A percentile compares a stretch with the other conserved stretches of the same genome.
These are phyloP conservation scores for Drosophila pseudotakahashii DNA, from an alignment of 2,888 invertebrate species.

Conservation along the genomic window DNA sequence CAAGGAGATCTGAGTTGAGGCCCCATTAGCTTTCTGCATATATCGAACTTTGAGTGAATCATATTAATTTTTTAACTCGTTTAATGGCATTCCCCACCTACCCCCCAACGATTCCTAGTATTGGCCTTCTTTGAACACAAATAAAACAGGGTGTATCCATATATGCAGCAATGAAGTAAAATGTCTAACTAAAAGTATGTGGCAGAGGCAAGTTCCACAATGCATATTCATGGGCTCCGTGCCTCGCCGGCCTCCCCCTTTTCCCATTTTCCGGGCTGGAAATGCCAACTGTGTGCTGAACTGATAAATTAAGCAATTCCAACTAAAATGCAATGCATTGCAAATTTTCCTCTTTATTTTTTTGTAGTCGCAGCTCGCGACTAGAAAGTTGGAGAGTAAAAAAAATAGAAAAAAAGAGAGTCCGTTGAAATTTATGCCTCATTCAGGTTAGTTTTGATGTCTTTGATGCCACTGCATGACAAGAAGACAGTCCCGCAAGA, in stretches of 20 bases:
- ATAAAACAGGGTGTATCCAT: slow-evolving; percentile 12
- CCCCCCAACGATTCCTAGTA: slow-evolving; percentile 1
- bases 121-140: slow-evolving; percentile 23
- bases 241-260: slow-evolving; percentile 16
- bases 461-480: slow-evolving; percentile 69
- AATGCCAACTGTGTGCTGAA: slow-evolving; percentile 75
- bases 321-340: slow-evolving; percentile 70
- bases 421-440: slow-evolving; percentile 66
- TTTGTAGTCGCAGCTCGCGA: slow-evolving; percentile 41
- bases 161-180: slow-evolving; percentile 41
- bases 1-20: not conserved
- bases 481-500: slow-evolving; percentile 14
- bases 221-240: slow-evolving; percentile 45
- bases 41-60: slow-evolving; percentile 2
- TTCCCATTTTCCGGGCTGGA: slow-evolving; percentile 34
- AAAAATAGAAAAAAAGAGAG: slow-evolving; percentile 12
- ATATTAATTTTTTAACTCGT: slow-evolving; percentile 15
- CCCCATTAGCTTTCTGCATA: slow-evolving; percentile 5
- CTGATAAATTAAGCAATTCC: slow-evolving; percentile 76
- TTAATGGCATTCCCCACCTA: slow-evolving; percentile 3
- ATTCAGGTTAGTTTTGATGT: slow-evolving; percentile 75
- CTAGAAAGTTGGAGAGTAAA: slow-evolving; percentile 59
- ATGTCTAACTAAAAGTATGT: slow-evolving; percentile 45
- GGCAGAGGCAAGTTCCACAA: slow-evolving; percentile 42
- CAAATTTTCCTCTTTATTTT: slow-evolving; percentile 45